These are phyloP conservation scores for Orthonychiurus folsomi DNA, from an alignment of 2,888 invertebrate genomes.

Conservation along the genomic window DNA sequence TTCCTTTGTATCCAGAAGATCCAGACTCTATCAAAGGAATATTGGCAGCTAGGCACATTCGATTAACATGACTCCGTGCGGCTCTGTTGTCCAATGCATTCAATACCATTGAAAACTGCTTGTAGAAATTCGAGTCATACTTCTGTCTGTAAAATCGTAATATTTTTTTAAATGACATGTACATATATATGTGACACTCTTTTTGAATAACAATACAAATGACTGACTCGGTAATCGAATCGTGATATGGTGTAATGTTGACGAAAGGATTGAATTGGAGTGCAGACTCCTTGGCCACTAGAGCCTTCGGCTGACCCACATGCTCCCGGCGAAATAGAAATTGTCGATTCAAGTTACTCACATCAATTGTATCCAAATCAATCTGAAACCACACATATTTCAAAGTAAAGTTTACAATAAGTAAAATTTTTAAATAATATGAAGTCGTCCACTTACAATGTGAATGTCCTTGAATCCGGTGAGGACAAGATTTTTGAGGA, in stretches of 20 bases:
- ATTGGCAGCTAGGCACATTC: slow-evolving; percentile 93
- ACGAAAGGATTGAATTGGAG: slow-evolving; percentile 78
- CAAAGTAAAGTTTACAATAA: slow-evolving; percentile 43
- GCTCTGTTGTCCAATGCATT: slow-evolving; percentile 95
- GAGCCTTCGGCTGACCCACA: slow-evolving; percentile 93
- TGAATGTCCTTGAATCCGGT: slow-evolving; percentile 88
- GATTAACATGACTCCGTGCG: slow-evolving; percentile 95
- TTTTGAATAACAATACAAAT: background rate
- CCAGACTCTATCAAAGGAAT: slow-evolving; percentile 94
- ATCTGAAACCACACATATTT: too few relatives aligned
- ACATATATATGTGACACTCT: too few relatives aligned
- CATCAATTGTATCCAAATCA: slow-evolving; percentile 98
- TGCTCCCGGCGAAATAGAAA: slow-evolving; percentile 98
- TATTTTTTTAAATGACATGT: too few relatives aligned
- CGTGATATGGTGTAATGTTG: slow-evolving; percentile 80
- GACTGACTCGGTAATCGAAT: slow-evolving; percentile 75
- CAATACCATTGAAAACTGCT: slow-evolving; percentile 80
- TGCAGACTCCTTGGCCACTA: slow-evolving; percentile 82
- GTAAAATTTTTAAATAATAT: background rate
- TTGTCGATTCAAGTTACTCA: slow-evolving; percentile 96
- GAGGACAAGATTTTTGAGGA: slow-evolving; percentile 91
- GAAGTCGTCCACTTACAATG: slow-evolving; percentile 60
- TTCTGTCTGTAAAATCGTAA: slow-evolving; percentile 58
- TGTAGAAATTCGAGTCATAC: slow-evolving; percentile 84
- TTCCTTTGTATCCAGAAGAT: slow-evolving; percentile 93